A percentile compares a stretch with the other conserved stretches of the same genome.
Evolutionary conservation across 2,113 vertebrate species (phyloP).

Genomic region (Butorides virescens): DNA sequence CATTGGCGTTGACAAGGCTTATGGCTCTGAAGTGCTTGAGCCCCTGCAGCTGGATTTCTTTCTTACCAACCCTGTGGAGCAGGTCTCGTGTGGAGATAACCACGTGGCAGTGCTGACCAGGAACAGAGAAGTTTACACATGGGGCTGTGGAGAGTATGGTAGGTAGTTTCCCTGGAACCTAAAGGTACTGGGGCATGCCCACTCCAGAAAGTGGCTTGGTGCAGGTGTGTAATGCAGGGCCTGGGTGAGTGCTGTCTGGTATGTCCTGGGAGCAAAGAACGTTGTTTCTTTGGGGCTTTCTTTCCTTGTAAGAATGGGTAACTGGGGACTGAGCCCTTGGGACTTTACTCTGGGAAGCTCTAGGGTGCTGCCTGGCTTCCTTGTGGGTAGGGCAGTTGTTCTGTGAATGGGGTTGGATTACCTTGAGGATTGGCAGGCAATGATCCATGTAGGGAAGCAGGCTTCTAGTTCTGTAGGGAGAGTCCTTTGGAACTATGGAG

Average conservation of each 20-base stretch:
- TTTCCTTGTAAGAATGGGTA: background rate
- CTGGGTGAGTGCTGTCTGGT: background rate
- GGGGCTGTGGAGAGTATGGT: constrained; percentile 98
- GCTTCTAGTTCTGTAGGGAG: background rate
- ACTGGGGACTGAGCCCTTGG: background rate
- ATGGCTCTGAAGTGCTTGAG: constrained; percentile 86
- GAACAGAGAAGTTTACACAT: constrained; percentile 87
- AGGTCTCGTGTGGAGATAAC: constrained; percentile 96
- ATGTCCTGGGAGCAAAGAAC: background rate
- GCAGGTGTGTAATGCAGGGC: background rate
- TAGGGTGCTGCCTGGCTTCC: background rate
- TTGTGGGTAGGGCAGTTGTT: background rate
- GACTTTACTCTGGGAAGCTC: background rate
- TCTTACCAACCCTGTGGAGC: constrained; percentile 84
- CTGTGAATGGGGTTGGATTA: background rate
- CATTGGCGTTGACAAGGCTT: constrained; percentile 85
- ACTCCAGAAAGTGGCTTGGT: background rate
- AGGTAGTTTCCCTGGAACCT: constrained; percentile 5
- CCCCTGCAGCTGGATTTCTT: constrained; percentile 92
- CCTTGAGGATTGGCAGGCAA: background rate
- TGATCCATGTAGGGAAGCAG: background rate
- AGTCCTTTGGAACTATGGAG: background rate
- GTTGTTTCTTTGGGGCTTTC: background rate
- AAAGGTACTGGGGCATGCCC: background rate
- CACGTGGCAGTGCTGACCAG: constrained; percentile 92